These are phyloP conservation scores for Acronicta aceris DNA, from an alignment of 2,888 invertebrate species.

Conservation along the genomic window DNA sequence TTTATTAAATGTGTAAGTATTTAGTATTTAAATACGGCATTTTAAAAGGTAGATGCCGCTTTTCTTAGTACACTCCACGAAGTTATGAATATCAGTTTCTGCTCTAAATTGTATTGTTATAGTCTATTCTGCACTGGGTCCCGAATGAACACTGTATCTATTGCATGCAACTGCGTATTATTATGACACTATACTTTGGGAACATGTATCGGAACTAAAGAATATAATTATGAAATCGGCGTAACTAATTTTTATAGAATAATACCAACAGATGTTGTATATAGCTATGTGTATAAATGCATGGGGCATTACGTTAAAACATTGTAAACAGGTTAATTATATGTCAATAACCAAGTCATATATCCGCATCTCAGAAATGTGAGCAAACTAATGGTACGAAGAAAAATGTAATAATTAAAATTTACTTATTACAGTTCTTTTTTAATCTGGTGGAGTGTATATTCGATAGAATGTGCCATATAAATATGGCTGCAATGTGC, in stretches of 20 bases:
- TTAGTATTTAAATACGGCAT: constrained; percentile 13
- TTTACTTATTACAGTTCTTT: too few relatives aligned
- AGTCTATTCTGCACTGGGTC: constrained; percentile 66
- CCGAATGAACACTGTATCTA: constrained; percentile 63
- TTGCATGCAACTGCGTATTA: constrained; percentile 69
- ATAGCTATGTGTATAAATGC: too few relatives aligned
- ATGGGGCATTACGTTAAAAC: too few relatives aligned
- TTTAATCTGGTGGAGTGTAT: too few relatives aligned
- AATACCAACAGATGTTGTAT: too few relatives aligned
- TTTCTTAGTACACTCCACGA: constrained; percentile 64
- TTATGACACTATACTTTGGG: neutral
- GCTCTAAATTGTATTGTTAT: constrained; percentile 41
- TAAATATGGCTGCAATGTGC: too few relatives aligned
- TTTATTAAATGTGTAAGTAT: constrained; percentile 8
- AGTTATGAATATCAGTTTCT: constrained; percentile 69
- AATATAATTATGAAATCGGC: neutral
- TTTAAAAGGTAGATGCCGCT: constrained; percentile 37
- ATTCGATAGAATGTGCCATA: too few relatives aligned
- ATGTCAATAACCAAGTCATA: too few relatives aligned
- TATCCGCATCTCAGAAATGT: too few relatives aligned
- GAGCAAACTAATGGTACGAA: too few relatives aligned
- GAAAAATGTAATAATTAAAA: too few relatives aligned
- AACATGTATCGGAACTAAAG: neutral
- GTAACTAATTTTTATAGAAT: neutral
- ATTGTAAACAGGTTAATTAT: too few relatives aligned